Evolutionary conservation across 2,113 vertebrate genomes (phyloP), one percentile per base, ranked within the genome.

Genomic region (Progne subis): DNA sequence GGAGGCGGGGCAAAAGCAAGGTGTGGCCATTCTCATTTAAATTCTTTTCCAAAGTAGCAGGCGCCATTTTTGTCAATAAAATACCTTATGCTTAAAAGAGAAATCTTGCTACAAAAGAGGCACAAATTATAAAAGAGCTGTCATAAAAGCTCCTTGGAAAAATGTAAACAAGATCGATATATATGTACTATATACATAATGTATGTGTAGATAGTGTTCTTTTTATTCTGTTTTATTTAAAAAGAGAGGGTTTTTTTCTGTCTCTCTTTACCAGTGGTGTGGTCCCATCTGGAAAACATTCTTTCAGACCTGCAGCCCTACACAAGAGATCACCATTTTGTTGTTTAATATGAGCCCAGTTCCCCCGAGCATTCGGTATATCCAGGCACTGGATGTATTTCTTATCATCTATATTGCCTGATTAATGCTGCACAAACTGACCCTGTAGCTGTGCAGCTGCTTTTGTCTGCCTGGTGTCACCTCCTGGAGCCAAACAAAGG

Each of bases 261-360:
- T 90, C 79, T 82, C 50, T 95, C 24, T 94, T 88, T 88, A 67
- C 15, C 47, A 85, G 70, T 88, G 80, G 74, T 82, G 64, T 82
- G 61, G 56, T 89, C 88, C 63, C 97, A 95, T 98, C 97, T 98
- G 98, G 98, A 98, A 98, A 71, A 70, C 78, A 97, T 98, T 97
- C 95, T 74, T 90, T 72, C 77, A 91, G 93, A 65, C 13, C 9
- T 76, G 61, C 86, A 81, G 95, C 90, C 88, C 92, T 93, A 53
- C 76, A 68, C 91, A 96, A 96, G 86, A 97, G 95, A 97, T 98
- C 82, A 64, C 94, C 89, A 17, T 96, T 97, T 97, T 92, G 88
- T 95, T 94, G 88, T 96, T 96, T 92, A 94, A 94, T 96, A 92
- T 72, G 63, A 91, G 79, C 83, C 56, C 57, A 17, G 84, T 68